phyloP scores from a whole-genome alignment of 2,888 invertebrate genomes.

The Leucozona laternaria region DNA sequence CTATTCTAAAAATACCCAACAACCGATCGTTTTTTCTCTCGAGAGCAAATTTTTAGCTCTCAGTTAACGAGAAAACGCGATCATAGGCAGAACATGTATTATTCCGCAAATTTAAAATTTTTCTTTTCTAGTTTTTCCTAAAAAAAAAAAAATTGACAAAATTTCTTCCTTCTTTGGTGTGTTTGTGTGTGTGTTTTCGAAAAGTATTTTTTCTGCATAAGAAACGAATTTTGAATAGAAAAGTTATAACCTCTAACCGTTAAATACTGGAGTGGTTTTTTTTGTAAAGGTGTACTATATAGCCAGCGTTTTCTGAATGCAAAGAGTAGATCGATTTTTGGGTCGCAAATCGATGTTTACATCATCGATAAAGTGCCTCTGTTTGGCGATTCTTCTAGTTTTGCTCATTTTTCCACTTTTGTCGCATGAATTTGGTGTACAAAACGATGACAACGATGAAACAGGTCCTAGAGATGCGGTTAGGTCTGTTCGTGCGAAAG shows the following conservation, averaged over 20 bases:
- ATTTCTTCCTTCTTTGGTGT: conserved; percentile 36
- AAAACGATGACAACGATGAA: conserved; percentile 66
- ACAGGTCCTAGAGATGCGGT: conserved; percentile 8
- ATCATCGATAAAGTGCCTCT: conserved; percentile 69
- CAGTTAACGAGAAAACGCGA: conserved; percentile 68
- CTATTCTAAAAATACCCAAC: conserved; percentile 73
- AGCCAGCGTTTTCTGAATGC: conserved; percentile 18
- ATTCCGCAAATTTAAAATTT: conserved; percentile 45
- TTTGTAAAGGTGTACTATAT: not conserved
- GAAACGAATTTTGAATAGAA: conserved; percentile 28
- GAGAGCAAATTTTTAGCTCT: conserved; percentile 40
- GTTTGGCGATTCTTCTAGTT: conserved; percentile 74
- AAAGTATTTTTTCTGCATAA: not conserved
- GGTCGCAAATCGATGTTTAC: conserved; percentile 67
- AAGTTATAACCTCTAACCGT: conserved; percentile 29
- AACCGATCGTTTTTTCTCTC: conserved; percentile 41
- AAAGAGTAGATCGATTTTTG: conserved; percentile 51
- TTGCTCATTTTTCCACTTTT: conserved; percentile 77
- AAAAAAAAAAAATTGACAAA: conserved; percentile 17
- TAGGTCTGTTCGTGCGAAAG: conserved; percentile 46
- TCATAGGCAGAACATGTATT: conserved; percentile 69
- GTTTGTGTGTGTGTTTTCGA: conserved; percentile 18
- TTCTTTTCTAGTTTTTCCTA: conserved; percentile 64
- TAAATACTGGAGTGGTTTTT: conserved; percentile 26
- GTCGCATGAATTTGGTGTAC: conserved; percentile 77